Base-by-base conservation (phyloP, 2,888 invertebrate genomes). In the Xestia sexstrigata region DNA sequence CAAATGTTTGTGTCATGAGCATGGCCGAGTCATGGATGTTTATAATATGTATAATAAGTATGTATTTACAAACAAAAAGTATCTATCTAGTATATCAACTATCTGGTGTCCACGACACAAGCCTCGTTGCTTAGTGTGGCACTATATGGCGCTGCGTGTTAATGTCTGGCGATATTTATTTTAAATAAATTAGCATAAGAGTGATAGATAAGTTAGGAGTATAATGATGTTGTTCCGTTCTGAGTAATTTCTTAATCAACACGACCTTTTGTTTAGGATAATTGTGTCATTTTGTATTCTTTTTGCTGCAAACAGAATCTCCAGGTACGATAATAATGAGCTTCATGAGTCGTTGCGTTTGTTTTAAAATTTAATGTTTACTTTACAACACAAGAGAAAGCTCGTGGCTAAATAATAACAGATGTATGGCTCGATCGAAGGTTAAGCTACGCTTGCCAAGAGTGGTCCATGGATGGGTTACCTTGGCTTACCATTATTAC, bases 181-280 rank as follows among this genome's bases (percentile, higher is more conserved):
- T n/a, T n/a, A n/a, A n/a, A n/a, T n/a, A n/a, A n/a, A n/a, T n/a
- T n/a, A n/a, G n/a, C n/a, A n/a, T n/a, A n/a, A n/a, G n/a, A n/a
- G n/a, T n/a, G n/a, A n/a, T n/a, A n/a, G n/a, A n/a, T n/a, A n/a
- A 8, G 39, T 4, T 8, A 39, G n/a, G n/a, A n/a, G 15, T 15
- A 58, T n/a, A 5, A 26, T 26, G 89, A 39, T 74, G 89, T 89
- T 91, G 87, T 74, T 85, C 76, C 81, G 76, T 78, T 85, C 88
- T 87, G 87, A 91, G 93, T 95, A 94, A 94, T 95, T 93, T 93
- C 92, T 94, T 94, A 94, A 95, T 95, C 93, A 95, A 92, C 91
- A 89, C 11, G 86, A 91, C 93, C 93, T 79, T 95, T 94, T 95
- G 94, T 95, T 93, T 91, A 86, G 84, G 87, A 90, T 95, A 95